phyloP scores from a whole-genome alignment of 2,888 invertebrate genomes.

The Criorhina ranunculi region DNA sequence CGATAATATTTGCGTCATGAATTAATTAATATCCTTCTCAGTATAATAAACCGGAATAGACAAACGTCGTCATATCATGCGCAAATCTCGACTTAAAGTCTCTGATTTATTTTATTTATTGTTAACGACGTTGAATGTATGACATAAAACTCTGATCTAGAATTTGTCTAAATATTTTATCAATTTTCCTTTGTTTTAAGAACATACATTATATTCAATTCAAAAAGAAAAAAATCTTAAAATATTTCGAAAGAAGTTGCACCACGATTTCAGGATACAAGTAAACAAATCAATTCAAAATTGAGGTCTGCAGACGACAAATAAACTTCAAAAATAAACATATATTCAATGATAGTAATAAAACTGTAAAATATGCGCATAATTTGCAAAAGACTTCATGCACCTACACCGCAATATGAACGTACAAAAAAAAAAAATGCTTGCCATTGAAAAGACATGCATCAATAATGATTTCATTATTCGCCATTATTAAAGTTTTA shows the following conservation, averaged over 20 bases:
- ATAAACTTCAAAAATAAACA: conserved; percentile 34
- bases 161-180: too few relatives aligned
- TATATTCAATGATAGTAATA: conserved; percentile 33
- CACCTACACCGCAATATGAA: conserved; percentile 20
- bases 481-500: conserved; percentile 31
- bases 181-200: too few relatives aligned
- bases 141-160: too few relatives aligned
- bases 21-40: too few relatives aligned
- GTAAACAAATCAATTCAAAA: conserved; percentile 27
- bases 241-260: not conserved
- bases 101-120: too few relatives aligned
- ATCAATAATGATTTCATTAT: conserved; percentile 41
- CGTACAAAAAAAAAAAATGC: conserved; percentile 21
- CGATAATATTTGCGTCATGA: too few relatives aligned
- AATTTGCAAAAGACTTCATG: conserved; percentile 30
- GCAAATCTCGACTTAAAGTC: too few relatives aligned
- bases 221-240: too few relatives aligned
- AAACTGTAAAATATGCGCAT: conserved; percentile 41
- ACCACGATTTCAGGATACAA: not conserved
- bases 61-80: too few relatives aligned
- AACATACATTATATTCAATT: too few relatives aligned
- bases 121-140: too few relatives aligned
- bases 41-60: too few relatives aligned
- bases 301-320: conserved; percentile 19
- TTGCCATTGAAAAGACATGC: conserved; percentile 34